Conservation (phyloP, 2,113 vertebrate species). For the Plotosus lineatus region DNA sequence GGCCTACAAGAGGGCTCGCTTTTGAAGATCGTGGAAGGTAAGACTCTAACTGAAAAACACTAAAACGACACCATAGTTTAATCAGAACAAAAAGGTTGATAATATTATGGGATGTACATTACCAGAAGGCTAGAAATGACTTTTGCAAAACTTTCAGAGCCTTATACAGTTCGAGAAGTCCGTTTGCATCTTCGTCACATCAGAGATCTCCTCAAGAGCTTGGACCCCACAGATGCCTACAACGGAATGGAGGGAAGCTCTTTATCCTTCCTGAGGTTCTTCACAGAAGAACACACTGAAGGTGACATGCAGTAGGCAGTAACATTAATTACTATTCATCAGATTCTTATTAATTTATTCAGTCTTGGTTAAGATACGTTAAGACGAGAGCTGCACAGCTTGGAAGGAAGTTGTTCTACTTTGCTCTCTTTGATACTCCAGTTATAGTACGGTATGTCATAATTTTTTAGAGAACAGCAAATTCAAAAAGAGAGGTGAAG, state of each 20-base stretch:
- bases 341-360: not conserved
- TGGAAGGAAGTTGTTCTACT: not conserved
- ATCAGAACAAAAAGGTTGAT: not conserved
- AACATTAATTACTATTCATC: not conserved
- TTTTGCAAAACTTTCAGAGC: slow-evolving; percentile 70
- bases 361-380: not conserved
- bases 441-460: not conserved
- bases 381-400: not conserved
- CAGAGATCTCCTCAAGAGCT: slow-evolving; percentile 89
- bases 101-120: not conserved
- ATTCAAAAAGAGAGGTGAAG: slow-evolving; percentile 72
- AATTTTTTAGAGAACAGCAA: slow-evolving; percentile 73
- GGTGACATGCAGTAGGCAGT: slow-evolving; percentile 41
- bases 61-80: too few species aligned
- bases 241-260: slow-evolving; percentile 92
- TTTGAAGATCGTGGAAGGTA: slow-evolving; percentile 92
- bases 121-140: not conserved
- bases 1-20: slow-evolving; percentile 82
- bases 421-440: not conserved
- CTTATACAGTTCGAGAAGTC: slow-evolving; percentile 88
- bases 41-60: slow-evolving; percentile 40
- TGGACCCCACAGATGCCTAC: slow-evolving; percentile 89
- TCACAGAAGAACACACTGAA: slow-evolving; percentile 81
- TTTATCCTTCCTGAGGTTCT: slow-evolving; percentile 86
- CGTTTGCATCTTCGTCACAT: slow-evolving; percentile 91